Evolutionary conservation across 2,888 invertebrate genomes (phyloP).

Genomic region (Hermodice carunculata): DNA sequence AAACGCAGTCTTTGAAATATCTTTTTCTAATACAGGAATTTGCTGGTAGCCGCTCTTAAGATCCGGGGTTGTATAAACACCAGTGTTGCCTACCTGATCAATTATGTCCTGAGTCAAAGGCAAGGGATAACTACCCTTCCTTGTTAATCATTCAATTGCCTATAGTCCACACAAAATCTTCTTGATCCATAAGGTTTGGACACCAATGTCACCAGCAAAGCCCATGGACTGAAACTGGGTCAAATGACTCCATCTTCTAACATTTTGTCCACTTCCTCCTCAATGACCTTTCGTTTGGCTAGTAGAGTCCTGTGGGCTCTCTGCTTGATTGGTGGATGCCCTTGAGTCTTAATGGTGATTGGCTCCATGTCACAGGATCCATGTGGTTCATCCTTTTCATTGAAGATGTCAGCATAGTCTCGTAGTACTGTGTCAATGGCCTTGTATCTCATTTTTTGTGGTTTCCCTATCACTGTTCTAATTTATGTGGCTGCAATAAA

Average conservation of each 20-base stretch:
- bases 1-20: conserved; percentile 30
- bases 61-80: conserved; percentile 27
- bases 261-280: conserved; percentile 2
- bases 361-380: too few relatives aligned
- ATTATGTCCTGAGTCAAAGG: conserved; percentile 33
- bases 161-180: conserved; percentile 33
- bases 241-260: background rate
- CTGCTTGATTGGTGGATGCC: too few relatives aligned
- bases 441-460: too few relatives aligned
- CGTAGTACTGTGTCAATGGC: too few relatives aligned
- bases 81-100: conserved; percentile 24
- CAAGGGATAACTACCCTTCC: conserved; percentile 22
- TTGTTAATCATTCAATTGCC: conserved; percentile 23
- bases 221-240: conserved; percentile 9
- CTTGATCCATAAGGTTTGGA: background rate
- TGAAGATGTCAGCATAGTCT: too few relatives aligned
- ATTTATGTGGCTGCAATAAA: too few relatives aligned
- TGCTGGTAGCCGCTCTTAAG: conserved; percentile 29
- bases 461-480: too few relatives aligned
- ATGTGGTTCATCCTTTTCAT: too few relatives aligned
- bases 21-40: conserved; percentile 13
- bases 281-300: background rate
- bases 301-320: too few relatives aligned
- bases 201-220: conserved; percentile 5
- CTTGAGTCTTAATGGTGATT: too few relatives aligned